These are phyloP conservation scores for Drosophila robusta DNA, from an alignment of 2,888 invertebrate species.

Conservation along the genomic window DNA sequence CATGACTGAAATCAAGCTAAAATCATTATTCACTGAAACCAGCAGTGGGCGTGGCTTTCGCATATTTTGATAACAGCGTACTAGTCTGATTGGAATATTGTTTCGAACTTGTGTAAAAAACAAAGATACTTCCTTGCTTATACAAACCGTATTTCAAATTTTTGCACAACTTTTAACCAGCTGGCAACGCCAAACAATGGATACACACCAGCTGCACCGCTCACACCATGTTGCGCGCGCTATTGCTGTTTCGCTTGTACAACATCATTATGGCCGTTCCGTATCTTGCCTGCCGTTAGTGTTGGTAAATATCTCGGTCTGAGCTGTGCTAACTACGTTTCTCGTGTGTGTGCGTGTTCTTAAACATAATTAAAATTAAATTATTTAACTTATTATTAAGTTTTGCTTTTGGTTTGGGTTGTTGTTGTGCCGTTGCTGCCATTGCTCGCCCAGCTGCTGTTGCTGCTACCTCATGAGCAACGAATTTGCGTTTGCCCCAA, in stretches of 20 bases:
- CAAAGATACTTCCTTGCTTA: constrained; percentile 1
- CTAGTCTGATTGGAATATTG: constrained; percentile 20
- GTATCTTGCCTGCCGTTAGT: constrained; percentile 54
- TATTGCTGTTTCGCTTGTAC: constrained; percentile 53
- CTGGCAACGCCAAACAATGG: constrained; percentile 49
- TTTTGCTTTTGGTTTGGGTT: constrained; percentile 53
- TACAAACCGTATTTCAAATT: constrained; percentile 35
- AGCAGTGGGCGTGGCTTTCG: constrained; percentile 27
- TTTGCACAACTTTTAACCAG: constrained; percentile 7
- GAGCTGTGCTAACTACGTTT: constrained; percentile 67
- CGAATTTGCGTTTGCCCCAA: constrained; percentile 51
- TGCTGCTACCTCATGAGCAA: constrained; percentile 37
- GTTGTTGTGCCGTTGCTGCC: constrained; percentile 28
- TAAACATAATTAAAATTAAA: constrained; percentile 75
- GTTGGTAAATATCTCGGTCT: constrained; percentile 55
- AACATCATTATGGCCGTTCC: constrained; percentile 69
- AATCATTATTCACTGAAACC: constrained; percentile 52
- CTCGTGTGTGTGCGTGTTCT: constrained; percentile 70
- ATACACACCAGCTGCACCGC: constrained; percentile 40
- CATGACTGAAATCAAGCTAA: constrained; percentile 52
- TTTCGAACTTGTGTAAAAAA: neutral
- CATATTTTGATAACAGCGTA: constrained; percentile 15
- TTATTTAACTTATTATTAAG: constrained; percentile 78
- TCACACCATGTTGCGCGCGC: constrained; percentile 71
- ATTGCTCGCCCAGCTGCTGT: constrained; percentile 41